These are phyloP conservation scores for Aethes cnicana DNA, from an alignment of 2,888 invertebrate genomes.

Conservation along the genomic window DNA sequence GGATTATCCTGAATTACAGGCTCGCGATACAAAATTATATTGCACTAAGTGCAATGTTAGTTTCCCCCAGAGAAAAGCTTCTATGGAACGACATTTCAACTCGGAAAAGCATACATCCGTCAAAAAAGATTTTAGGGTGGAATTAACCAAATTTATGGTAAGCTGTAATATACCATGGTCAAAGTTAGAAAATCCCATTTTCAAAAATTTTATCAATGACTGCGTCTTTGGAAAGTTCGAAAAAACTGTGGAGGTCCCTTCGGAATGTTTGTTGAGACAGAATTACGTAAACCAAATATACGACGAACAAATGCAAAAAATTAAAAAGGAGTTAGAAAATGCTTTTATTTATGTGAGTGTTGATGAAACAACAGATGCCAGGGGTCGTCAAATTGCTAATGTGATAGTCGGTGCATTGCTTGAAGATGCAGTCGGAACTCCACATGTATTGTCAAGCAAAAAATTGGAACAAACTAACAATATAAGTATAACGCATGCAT, in stretches of 20 bases:
- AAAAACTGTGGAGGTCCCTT: neutral
- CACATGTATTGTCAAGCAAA: neutral
- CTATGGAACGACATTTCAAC: no score
- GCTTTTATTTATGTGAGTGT: neutral
- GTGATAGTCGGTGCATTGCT: neutral
- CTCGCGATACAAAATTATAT: no score
- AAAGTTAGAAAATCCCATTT: constrained; percentile 1
- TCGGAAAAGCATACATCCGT: constrained; percentile 1
- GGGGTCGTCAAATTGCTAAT: constrained; percentile 8
- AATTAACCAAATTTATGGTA: constrained; percentile 7
- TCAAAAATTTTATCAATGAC: neutral
- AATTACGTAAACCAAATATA: constrained; percentile 6
- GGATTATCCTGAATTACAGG: no score
- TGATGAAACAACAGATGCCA: constrained; percentile 9
- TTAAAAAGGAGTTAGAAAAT: neutral
- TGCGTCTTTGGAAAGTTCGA: constrained; percentile 1
- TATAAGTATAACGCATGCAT: neutral
- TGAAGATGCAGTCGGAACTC: neutral
- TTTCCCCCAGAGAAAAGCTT: no score
- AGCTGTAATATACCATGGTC: constrained; percentile 7
- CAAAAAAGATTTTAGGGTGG: constrained; percentile 2
- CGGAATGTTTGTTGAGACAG: constrained; percentile 4
- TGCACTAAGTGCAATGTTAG: no score
- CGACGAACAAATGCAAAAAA: constrained; percentile 10
- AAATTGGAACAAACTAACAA: neutral